Conservation (phyloP, 2,797 vertebrate genomes). For the Neomorphus geoffroyi region DNA sequence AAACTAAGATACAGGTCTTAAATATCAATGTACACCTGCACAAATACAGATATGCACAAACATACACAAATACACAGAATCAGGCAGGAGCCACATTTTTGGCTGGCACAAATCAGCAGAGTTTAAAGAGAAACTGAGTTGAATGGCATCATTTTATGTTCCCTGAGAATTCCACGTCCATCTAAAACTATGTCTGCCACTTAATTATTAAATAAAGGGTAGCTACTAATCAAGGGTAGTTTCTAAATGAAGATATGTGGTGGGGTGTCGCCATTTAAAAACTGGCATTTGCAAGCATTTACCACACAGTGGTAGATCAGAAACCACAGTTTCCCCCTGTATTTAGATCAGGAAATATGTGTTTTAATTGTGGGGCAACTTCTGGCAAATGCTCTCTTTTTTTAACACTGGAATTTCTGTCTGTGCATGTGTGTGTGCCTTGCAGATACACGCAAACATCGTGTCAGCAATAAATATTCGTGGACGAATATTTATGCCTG, state of each 20-base stretch:
- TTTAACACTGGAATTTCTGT: background rate
- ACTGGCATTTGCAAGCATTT: constrained; percentile 37
- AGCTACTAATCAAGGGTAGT: constrained; percentile 44
- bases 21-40: background rate
- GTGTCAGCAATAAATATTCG: background rate
- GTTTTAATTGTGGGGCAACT: constrained; percentile 18
- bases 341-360: constrained; percentile 27
- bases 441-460: background rate
- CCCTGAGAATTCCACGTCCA: background rate
- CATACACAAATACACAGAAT: background rate
- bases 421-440: background rate
- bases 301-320: constrained; percentile 20
- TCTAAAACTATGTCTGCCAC: background rate
- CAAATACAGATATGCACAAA: background rate
- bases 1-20: constrained; percentile 36
- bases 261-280: background rate
- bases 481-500: background rate
- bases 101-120: background rate
- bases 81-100: background rate
- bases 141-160: background rate
- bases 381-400: background rate
- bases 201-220: constrained; percentile 38
- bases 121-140: background rate
- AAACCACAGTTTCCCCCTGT: constrained; percentile 46
- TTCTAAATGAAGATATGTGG: constrained; percentile 42